Base-by-base conservation (phyloP, 2,113 vertebrate genomes). In the Pardalotus punctatus region DNA sequence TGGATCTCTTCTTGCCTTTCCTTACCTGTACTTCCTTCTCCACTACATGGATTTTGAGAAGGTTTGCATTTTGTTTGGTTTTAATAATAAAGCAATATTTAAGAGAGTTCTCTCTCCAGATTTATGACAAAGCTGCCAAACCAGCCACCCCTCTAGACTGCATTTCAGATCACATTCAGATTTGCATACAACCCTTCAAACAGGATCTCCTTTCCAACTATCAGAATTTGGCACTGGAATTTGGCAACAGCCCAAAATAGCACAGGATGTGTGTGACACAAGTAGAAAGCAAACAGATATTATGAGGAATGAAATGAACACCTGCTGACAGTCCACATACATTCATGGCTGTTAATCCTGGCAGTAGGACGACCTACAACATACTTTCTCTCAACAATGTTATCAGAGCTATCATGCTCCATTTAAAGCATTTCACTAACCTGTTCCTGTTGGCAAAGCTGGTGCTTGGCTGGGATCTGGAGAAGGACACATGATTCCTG, bases 401-500 rank as follows among this genome's bases (percentile, higher is more conserved):
- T 88, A 93, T 73, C 86, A 83, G 74, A 90, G 29, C 58, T 81
- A 90, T 77, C 64, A 17, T 47, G 38, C 53, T 81, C 53, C 73
- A 25, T 81, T 88, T 81, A 81, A 80, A 91, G 45, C 65, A 78
- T 82, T 94, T 86, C 83, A 95, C 98, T 98, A 92, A 99, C 99
- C 99, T 94, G 98, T 97, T 97, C 98, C 98, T 38, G 94, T 95
- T 38, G 96, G 97, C 90, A 99, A 98, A 58, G 48, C 47, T 14
- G 99, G 98, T 13, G 98, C 97, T 60, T 94, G 97, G 70, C 96
- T 97, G 58, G 98, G 97, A 88, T 98, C 98, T 16, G 99, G 99
- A 27, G 99, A 99, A 18, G 95, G 97, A 95, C 99, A 99, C 97
- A 97, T 98, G 92, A 99, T 98, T 38, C 99, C 99, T 7, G 95